Percentiles rank a stretch among this genome's conserved stretches.
phyloP scores from a whole-genome alignment of 2,797 vertebrate genomes.

The Adelosebastes latens region DNA sequence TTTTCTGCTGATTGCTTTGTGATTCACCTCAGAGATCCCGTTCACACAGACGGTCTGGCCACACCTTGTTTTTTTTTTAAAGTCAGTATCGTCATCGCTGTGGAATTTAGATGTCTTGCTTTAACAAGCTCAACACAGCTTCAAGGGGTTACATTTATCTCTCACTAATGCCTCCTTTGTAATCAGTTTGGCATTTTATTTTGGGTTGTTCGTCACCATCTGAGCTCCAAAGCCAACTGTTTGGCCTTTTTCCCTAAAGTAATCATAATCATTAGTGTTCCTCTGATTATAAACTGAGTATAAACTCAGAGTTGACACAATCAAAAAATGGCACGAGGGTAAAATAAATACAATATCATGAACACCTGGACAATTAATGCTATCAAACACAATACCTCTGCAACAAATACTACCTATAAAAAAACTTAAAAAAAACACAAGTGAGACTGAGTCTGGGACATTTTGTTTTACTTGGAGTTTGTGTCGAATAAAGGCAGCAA shows the following conservation, averaged over 20 bases:
- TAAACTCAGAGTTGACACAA: not conserved
- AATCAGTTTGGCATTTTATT: constrained; percentile 4
- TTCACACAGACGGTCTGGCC: not conserved
- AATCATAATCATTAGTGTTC: not conserved
- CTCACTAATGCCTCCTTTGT: not conserved
- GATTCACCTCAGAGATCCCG: constrained; percentile 6
- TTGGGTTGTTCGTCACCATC: not conserved
- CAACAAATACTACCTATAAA: not conserved
- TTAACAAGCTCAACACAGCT: constrained; percentile 31
- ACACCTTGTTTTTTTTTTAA: constrained; percentile 7
- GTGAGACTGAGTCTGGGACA: not conserved
- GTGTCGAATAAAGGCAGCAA: not conserved
- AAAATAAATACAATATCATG: not conserved
- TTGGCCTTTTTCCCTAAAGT: not conserved
- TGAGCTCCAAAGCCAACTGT: not conserved
- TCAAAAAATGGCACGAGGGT: not conserved
- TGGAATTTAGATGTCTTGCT: constrained; percentile 40
- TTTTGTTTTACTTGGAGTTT: not conserved
- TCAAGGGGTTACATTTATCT: not conserved
- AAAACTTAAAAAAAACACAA: not conserved
- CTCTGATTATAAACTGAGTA: not conserved
- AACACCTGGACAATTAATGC: not conserved
- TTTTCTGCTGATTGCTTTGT: not conserved
- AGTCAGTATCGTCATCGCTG: not conserved
- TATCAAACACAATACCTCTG: not conserved